phyloP scores from a whole-genome alignment of 2,888 invertebrate species.

The Zygogramma bicolorata region DNA sequence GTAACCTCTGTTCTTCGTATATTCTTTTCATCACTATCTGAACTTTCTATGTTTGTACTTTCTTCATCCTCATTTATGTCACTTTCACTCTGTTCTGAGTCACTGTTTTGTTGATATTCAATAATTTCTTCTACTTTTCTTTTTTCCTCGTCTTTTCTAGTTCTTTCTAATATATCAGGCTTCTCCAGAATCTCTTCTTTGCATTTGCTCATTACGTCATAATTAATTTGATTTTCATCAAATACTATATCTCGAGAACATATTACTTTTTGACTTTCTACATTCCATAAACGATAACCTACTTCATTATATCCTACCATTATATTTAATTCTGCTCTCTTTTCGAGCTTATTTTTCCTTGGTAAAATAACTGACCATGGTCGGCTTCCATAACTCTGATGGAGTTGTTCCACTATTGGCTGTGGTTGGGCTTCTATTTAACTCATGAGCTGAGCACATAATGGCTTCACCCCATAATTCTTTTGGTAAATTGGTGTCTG shows the following conservation, averaged over 20 bases:
- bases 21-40: neutral
- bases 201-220: constrained; percentile 19
- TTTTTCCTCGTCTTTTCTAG: constrained; percentile 20
- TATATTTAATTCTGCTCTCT: constrained; percentile 37
- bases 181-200: constrained; percentile 9
- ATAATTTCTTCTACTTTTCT: constrained; percentile 2
- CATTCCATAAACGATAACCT: constrained; percentile 46
- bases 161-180: constrained; percentile 17
- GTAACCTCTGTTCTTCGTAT: neutral
- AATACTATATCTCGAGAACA: constrained; percentile 5
- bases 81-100: neutral
- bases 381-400: constrained; percentile 41
- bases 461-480: constrained; percentile 48
- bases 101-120: too few species aligned
- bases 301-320: constrained; percentile 46
- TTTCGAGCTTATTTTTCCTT: constrained; percentile 44
- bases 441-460: constrained; percentile 45
- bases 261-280: neutral
- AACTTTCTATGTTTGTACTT: neutral
- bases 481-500: constrained; percentile 42
- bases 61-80: neutral
- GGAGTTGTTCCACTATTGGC: constrained; percentile 37
- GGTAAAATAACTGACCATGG: constrained; percentile 45
- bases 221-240: constrained; percentile 31
- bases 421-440: constrained; percentile 42